A percentile compares a stretch with the other conserved stretches of the same genome.
Evolutionary conservation across 2,888 invertebrate genomes (phyloP).

Genomic region (Meteorus cinctellus): DNA sequence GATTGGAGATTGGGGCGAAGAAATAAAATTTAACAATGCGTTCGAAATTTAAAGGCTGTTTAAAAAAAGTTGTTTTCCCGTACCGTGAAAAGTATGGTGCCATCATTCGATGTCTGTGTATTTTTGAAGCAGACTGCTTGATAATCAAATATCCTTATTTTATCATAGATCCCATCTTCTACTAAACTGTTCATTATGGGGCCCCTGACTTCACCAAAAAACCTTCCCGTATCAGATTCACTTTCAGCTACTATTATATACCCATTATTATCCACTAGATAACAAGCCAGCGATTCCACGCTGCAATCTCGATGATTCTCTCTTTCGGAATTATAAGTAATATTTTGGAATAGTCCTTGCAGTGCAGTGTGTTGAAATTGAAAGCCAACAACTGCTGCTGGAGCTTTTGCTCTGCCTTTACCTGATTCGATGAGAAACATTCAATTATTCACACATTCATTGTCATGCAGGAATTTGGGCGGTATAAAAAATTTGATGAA

Average conservation of each 20-base stretch:
- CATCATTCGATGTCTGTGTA: constrained; percentile 78
- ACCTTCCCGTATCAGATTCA: constrained; percentile 83
- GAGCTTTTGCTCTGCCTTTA: constrained; percentile 69
- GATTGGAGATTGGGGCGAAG: not conserved
- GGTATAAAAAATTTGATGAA: constrained; percentile 17
- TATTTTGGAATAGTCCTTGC: constrained; percentile 84
- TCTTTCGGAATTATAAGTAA: constrained; percentile 78
- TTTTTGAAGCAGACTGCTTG: constrained; percentile 91
- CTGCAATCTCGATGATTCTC: constrained; percentile 76
- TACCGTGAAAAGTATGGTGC: constrained; percentile 79
- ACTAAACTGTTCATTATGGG: constrained; percentile 85
- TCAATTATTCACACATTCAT: not conserved
- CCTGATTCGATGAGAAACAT: constrained; percentile 53
- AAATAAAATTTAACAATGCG: constrained; percentile 22
- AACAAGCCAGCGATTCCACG: constrained; percentile 84
- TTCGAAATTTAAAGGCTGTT: not conserved
- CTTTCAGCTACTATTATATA: constrained; percentile 84
- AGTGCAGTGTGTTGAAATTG: constrained; percentile 88
- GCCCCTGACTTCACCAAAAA: constrained; percentile 89
- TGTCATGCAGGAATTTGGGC: not conserved
- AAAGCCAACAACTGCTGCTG: constrained; percentile 79
- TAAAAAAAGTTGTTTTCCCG: constrained; percentile 54
- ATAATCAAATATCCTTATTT: constrained; percentile 87
- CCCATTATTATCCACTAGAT: constrained; percentile 91
- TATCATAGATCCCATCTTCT: constrained; percentile 83